These are phyloP conservation scores for Danio aesculapii DNA, from an alignment of 2,797 vertebrate species.

Conservation along the genomic window DNA sequence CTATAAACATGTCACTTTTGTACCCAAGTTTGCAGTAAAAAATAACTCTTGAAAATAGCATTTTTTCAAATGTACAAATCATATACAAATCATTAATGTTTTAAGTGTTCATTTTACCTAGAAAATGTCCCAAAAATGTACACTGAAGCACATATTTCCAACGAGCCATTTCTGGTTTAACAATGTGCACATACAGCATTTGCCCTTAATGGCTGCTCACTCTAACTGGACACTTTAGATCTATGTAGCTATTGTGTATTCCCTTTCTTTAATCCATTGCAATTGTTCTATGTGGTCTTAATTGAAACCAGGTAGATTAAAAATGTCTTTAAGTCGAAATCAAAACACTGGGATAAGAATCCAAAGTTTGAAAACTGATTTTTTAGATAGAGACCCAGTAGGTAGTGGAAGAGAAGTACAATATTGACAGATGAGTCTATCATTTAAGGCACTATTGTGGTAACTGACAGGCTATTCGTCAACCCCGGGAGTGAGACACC, in stretches of 20 bases:
- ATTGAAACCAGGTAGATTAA: neutral
- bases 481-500: constrained; percentile 78
- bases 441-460: constrained; percentile 47
- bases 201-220: no score
- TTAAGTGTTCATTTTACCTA: no score
- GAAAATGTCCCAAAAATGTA: no score
- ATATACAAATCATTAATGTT: neutral
- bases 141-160: no score
- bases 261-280: constrained; percentile 68
- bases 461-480: constrained; percentile 76
- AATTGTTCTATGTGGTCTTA: constrained; percentile 56
- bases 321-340: neutral
- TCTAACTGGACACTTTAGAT: no score
- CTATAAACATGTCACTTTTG: no score
- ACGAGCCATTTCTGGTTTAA: no score
- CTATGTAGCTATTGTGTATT: no score
- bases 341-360: neutral
- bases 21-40: no score
- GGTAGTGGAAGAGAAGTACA: constrained; percentile 1
- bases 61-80: neutral
- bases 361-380: neutral
- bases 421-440: constrained; percentile 41
- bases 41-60: no score
- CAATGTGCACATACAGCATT: no score
- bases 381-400: constrained; percentile 11